Conservation (phyloP, 2,113 vertebrate genomes). For the Trematomus loennbergii region DNA sequence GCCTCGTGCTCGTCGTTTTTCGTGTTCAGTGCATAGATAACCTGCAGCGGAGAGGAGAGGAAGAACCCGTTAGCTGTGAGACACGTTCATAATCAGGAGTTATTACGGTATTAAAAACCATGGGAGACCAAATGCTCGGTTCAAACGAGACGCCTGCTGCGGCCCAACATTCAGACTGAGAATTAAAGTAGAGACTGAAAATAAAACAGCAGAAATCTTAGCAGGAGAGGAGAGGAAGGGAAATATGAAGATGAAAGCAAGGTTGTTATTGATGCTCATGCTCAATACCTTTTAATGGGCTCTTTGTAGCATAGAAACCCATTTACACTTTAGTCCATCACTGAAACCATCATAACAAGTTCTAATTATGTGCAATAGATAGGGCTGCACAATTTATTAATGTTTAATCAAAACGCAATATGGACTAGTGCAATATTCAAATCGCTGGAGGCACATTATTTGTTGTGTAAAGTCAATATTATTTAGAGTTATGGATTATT, state of each 20-base stretch:
- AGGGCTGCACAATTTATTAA: too few species aligned
- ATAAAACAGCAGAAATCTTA: neutral
- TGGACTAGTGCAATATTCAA: too few species aligned
- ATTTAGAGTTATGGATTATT: too few species aligned
- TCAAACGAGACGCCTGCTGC: neutral
- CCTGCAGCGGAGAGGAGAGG: conserved; percentile 78
- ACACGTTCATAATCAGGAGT: conserved; percentile 25
- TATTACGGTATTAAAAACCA: neutral
- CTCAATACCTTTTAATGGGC: neutral
- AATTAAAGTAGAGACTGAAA: neutral
- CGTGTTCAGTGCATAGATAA: conserved; percentile 99
- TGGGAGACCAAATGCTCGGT: neutral
- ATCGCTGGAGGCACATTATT: too few species aligned
- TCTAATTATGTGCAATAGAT: neutral
- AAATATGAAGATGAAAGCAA: conserved; percentile 28
- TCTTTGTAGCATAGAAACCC: neutral
- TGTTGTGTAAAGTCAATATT: too few species aligned
- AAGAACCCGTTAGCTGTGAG: conserved; percentile 2
- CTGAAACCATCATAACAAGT: neutral
- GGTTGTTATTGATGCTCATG: neutral
- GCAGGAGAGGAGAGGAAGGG: neutral
- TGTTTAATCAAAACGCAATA: too few species aligned
- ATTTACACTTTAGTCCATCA: too few species aligned
- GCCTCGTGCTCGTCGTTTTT: conserved; percentile 99
- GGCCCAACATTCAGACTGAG: neutral